Base-by-base conservation (phyloP, 2,888 invertebrate species). In the Asteroscopus sphinx region DNA sequence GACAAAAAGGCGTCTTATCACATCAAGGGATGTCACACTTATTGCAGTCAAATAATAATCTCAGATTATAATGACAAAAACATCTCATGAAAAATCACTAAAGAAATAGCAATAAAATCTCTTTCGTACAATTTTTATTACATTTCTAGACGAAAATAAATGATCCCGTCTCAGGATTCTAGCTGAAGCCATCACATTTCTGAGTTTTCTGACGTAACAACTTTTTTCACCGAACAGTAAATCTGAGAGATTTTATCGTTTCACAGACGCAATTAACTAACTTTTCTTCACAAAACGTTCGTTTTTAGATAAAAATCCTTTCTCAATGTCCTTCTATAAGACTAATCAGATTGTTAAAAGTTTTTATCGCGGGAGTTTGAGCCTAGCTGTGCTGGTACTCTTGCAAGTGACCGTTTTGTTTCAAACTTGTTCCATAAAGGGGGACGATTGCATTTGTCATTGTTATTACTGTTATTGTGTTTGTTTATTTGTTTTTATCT, bases 301-400 rank as follows among this genome's bases (percentile, higher is more conserved):
- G 55, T 59, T 73, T 65, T 55, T 45, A 54, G 60, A 63, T 60
- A 64, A 64, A 68, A 62, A 59, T 62, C 68, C 59, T 63, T 68
- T 61, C 45, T 60, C 45, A 2, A 56, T 42, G 49, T 51, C 30
- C 54, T 67, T 74, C 66, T 63, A 61, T 57, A 54, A 46, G 40
- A 42, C 63, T 68, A 68, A 72, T 74, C 73, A 59, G 63, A 75
- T 68, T 66, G 63, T 66, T 39, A 47, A 58, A 61, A 76, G 76
- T 64, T 74, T 75, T 72, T 72, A 76, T 76, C 54, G 65, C n/a
- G 30, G 7, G 59, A 72, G 63, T 75, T n/a, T 68, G 53, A 15
- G 46, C 60, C 62, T 65, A 61, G 65, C 56, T 58, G 55, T 65
- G 45, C 65, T 46, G 60, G 56, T 60, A 52, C 52, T 65, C 57